Conservation (phyloP, 2,888 invertebrate species). For the Leucophora obtusa region DNA sequence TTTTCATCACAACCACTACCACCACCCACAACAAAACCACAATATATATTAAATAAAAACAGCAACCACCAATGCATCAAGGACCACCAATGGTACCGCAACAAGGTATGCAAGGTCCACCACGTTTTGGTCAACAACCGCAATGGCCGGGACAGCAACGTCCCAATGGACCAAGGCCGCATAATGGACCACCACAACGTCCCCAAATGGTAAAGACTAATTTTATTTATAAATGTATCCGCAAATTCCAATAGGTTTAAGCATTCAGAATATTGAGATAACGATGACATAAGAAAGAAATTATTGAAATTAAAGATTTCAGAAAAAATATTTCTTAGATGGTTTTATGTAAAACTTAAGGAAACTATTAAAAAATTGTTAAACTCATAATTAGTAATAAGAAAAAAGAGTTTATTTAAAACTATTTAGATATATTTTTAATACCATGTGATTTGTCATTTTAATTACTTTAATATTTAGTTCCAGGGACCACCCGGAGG, state of each 20-base stretch:
- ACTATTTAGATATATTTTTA: background rate
- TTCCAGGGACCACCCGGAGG: conserved; percentile 79
- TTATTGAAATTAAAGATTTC: conserved; percentile 10
- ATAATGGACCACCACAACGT: conserved; percentile 80
- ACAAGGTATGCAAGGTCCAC: conserved; percentile 81
- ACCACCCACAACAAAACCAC: conserved; percentile 48
- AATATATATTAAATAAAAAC: conserved; percentile 38
- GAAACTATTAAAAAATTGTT: background rate
- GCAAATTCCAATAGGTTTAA: background rate
- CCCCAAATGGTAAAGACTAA: conserved; percentile 81
- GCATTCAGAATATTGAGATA: conserved; percentile 69
- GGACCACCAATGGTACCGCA: conserved; percentile 80
- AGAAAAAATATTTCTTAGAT: background rate
- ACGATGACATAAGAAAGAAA: background rate
- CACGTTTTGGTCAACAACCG: conserved; percentile 78
- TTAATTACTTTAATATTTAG: conserved; percentile 64
- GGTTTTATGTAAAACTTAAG: background rate
- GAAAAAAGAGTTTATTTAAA: background rate
- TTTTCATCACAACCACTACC: conserved; percentile 41
- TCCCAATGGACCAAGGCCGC: conserved; percentile 79
- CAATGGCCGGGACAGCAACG: conserved; percentile 80
- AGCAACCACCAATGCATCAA: conserved; percentile 80
- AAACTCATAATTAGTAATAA: background rate
- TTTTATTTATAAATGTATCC: background rate
- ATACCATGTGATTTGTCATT: background rate